Evolutionary conservation across 2,113 vertebrate species (phyloP).

Genomic region (Tachycineta bicolor): DNA sequence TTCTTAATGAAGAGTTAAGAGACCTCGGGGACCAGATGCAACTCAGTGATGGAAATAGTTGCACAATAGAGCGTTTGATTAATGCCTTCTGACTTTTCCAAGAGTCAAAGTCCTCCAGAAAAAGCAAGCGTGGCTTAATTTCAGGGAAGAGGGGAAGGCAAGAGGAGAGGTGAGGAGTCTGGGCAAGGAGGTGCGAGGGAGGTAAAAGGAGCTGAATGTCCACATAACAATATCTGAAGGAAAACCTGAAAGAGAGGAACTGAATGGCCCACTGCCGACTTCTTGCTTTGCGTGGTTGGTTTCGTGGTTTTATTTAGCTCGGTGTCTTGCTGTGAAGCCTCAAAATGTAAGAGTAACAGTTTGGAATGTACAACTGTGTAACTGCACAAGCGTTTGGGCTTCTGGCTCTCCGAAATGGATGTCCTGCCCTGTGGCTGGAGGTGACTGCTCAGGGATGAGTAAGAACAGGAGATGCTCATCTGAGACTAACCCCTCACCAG

Average conservation of each 20-base stretch:
- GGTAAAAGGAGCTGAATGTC: neutral
- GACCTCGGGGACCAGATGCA: neutral
- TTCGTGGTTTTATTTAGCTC: neutral
- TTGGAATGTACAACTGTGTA: neutral
- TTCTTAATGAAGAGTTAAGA: neutral
- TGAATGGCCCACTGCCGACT: neutral
- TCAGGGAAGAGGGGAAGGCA: neutral
- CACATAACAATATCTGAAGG: neutral
- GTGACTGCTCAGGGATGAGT: neutral
- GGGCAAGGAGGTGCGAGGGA: neutral
- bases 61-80: neutral
- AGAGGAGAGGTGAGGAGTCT: neutral
- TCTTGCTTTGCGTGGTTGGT: neutral
- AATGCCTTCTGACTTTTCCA: neutral
- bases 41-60: neutral
- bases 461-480: neutral
- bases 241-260: neutral
- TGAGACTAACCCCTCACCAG: rapidly evolving
- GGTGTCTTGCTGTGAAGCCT: neutral
- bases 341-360: neutral
- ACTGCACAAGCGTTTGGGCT: rapidly evolving
- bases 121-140: neutral
- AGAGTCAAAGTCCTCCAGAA: neutral
- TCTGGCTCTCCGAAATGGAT: neutral
- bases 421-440: neutral